Evolutionary conservation across 2,113 vertebrate species (phyloP).

Genomic region (Capreolus pygargus): DNA sequence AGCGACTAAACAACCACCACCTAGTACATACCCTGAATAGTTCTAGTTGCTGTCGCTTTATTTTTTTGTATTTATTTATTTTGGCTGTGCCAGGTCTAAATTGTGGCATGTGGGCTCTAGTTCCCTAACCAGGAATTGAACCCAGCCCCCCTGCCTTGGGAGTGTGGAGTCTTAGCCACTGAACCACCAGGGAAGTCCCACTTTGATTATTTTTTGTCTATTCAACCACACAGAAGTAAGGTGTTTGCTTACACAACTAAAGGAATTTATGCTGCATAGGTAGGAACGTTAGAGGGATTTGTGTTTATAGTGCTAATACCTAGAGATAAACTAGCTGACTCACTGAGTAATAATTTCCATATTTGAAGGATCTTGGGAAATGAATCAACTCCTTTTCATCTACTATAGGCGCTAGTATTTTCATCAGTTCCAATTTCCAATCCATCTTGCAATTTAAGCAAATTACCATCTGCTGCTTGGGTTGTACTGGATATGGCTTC

Average conservation of each 20-base stretch:
- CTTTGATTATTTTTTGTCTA: constrained; percentile 48
- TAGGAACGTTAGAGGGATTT: constrained; percentile 45
- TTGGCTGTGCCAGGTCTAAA: background rate
- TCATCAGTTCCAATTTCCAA: constrained; percentile 63
- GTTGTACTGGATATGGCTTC: background rate
- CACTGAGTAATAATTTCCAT: constrained; percentile 63
- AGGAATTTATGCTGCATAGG: constrained; percentile 28
- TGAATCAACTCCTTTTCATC: constrained; percentile 56
- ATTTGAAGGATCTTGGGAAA: constrained; percentile 49
- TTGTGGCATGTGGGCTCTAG: background rate
- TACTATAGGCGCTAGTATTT: constrained; percentile 24
- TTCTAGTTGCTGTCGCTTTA: background rate
- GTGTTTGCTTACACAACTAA: constrained; percentile 2
- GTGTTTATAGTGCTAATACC: constrained; percentile 20
- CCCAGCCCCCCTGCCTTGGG: background rate
- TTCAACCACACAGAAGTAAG: constrained; percentile 34
- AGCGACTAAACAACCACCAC: background rate
- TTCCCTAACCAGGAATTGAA: background rate
- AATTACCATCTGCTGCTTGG: constrained; percentile 49
- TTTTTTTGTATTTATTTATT: background rate
- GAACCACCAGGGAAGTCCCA: background rate
- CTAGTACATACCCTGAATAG: background rate
- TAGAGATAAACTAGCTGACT: constrained; percentile 19
- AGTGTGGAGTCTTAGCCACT: background rate
- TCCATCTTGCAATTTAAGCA: constrained; percentile 59